A percentile compares a stretch with the other conserved stretches of the same genome.
phyloP scores from a whole-genome alignment of 2,888 invertebrate genomes.

The Polyommatus iphigenia region DNA sequence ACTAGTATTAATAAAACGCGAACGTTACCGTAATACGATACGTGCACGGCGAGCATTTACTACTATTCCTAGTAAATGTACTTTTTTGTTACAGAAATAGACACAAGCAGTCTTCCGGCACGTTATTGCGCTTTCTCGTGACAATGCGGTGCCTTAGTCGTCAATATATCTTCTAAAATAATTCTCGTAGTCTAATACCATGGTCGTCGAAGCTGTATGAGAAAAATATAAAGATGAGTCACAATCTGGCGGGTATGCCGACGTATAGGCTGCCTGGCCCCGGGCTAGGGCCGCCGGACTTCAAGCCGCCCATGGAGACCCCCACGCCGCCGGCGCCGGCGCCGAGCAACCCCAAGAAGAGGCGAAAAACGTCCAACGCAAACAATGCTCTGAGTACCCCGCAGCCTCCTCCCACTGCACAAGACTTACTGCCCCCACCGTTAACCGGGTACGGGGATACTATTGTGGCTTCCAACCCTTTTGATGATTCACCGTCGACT shows the following conservation, averaged over 20 bases:
- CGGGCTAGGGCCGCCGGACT: slow-evolving; percentile 85
- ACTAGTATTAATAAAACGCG: slow-evolving; percentile 35
- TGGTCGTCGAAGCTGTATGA: slow-evolving; percentile 64
- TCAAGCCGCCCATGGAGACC: slow-evolving; percentile 86
- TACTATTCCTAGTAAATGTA: slow-evolving; percentile 37
- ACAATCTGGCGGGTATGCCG: slow-evolving; percentile 90
- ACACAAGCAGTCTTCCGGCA: slow-evolving; percentile 68
- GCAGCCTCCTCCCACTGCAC: slow-evolving; percentile 86
- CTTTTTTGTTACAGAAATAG: slow-evolving; percentile 76
- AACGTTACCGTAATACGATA: slow-evolving; percentile 4
- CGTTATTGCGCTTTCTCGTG: slow-evolving; percentile 64
- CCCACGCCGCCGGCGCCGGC: slow-evolving; percentile 86
- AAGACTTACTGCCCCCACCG: slow-evolving; percentile 91
- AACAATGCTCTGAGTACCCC: slow-evolving; percentile 83
- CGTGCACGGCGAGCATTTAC: not conserved
- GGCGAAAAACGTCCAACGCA: slow-evolving; percentile 89
- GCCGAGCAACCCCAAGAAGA: slow-evolving; percentile 92
- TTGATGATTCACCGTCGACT: slow-evolving; percentile 92
- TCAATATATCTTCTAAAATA: slow-evolving; percentile 56
- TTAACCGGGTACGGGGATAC: slow-evolving; percentile 95
- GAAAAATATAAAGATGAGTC: slow-evolving; percentile 83
- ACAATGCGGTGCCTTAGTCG: slow-evolving; percentile 69
- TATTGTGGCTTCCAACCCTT: slow-evolving; percentile 96
- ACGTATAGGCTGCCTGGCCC: slow-evolving; percentile 88
- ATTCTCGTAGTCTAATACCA: slow-evolving; percentile 53